Conservation (phyloP, 2,888 invertebrate genomes). For the Rhagium mordax region DNA sequence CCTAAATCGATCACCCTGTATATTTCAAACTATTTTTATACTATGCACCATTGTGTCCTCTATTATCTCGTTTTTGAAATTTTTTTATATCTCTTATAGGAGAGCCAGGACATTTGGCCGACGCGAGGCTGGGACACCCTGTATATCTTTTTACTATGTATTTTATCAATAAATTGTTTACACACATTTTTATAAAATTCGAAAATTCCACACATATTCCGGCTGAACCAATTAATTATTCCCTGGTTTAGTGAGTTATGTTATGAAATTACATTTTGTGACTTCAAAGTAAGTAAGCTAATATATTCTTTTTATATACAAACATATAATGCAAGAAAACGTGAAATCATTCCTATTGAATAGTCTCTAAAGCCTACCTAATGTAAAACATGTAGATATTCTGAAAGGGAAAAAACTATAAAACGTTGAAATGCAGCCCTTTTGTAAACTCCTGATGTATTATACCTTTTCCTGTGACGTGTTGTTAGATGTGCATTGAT, state of each 20-base stretch:
- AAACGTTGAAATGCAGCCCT: background rate
- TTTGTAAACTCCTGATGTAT: constrained; percentile 13
- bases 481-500: constrained; percentile 13
- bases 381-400: background rate
- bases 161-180: too few relatives aligned
- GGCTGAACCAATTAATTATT: too few relatives aligned
- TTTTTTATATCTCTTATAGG: too few relatives aligned
- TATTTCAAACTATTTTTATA: too few relatives aligned
- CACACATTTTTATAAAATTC: too few relatives aligned
- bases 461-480: background rate
- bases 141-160: too few relatives aligned
- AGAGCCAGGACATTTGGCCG: too few relatives aligned
- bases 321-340: background rate
- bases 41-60: too few relatives aligned
- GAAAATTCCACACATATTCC: too few relatives aligned
- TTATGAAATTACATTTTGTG: background rate
- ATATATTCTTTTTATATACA: background rate
- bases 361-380: background rate
- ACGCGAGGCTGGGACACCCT: too few relatives aligned
- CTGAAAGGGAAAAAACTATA: background rate
- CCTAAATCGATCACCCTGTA: too few relatives aligned
- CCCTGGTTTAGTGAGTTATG: background rate
- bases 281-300: background rate
- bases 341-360: background rate
- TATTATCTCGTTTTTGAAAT: too few relatives aligned